Evolutionary conservation across 2,797 vertebrate genomes (phyloP), one percentile per base, ranked within the genome.

Genomic region (Erethizon dorsatum): DNA sequence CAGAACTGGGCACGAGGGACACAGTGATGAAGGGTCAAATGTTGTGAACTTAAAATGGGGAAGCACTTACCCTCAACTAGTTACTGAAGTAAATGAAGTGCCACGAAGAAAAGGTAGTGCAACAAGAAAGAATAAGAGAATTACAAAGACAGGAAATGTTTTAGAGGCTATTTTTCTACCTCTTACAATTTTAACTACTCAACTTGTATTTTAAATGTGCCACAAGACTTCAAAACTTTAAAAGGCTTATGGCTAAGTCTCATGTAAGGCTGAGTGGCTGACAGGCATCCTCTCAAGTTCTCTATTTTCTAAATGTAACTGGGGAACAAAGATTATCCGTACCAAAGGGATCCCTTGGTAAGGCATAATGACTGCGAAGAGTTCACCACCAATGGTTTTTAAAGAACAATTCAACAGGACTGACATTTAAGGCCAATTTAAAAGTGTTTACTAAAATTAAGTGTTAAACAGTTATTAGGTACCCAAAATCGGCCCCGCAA

Each of bases 371-470:
- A 71, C 4, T 37, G 13, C 37, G 41, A 96, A 82, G 20, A 59
- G 28, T 65, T 69, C 52, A 84, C 12, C 84, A 65, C 28, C 31
- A 91, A 33, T 59, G 37, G 47, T 63, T 92, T 87, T 85, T 88
- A 63, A 86, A 86, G 54, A 89, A 86, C 11, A 85, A 82, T 71
- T 92, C 52, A 89, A 84, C 5, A 83, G n/a, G 84, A 89, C 41
- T 89, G 8, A 96, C 95, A 83, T n/a, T 73, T 85, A 80, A 83
- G 47, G 26, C 6, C 63, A 95, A 67, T 41, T 88, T 9, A 91
- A 93, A 77, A 75, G 61, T 12, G 41, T 92, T 90, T 67, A 90
- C 63, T 86, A 90, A 61, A 91, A 96, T 52, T 83, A 78, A 90
- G 54, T 75, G 63, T 94, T 89, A 88, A 90, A 78, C 75, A 87